phyloP scores from a whole-genome alignment of 2,797 vertebrate species.

The Parambassis ranga region DNA sequence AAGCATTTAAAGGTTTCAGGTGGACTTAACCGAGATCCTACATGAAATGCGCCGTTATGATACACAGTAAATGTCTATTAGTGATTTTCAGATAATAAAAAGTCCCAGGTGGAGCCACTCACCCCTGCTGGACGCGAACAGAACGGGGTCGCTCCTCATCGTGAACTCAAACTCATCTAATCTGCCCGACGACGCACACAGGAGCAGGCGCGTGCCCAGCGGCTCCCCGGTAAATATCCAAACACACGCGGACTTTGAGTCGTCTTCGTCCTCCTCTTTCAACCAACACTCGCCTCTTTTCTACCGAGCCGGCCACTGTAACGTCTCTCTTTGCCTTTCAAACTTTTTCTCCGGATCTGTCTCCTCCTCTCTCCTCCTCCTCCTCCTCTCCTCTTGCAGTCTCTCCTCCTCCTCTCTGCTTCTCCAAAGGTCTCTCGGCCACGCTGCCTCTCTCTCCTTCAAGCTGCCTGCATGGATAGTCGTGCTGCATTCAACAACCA shows the following conservation, averaged over 20 bases:
- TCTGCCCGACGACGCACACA: conserved; percentile 24
- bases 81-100: too few relatives aligned
- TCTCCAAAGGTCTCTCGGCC: neutral
- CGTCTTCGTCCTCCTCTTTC: neutral
- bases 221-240: conserved; percentile 39
- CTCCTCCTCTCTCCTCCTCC: conserved; percentile 29
- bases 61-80: too few relatives aligned
- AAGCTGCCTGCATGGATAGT: conserved; percentile 25
- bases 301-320: conserved; percentile 25
- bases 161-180: conserved; percentile 70
- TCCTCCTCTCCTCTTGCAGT: neutral
- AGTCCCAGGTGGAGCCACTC: conserved; percentile 49
- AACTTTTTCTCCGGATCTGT: conserved; percentile 38
- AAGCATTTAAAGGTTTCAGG: too few relatives aligned
- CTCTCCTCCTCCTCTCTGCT: conserved; percentile 8
- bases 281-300: neutral
- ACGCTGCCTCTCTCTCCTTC: neutral
- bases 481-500: conserved; percentile 27
- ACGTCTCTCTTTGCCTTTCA: conserved; percentile 36
- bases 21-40: too few relatives aligned
- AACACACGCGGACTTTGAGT: neutral
- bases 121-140: conserved; percentile 82
- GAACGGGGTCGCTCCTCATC: conserved; percentile 81
- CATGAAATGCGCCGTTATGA: too few relatives aligned
- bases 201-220: conserved; percentile 51